Evolutionary conservation across 2,113 vertebrate genomes (phyloP).

Genomic region (Ciconia stormi): DNA sequence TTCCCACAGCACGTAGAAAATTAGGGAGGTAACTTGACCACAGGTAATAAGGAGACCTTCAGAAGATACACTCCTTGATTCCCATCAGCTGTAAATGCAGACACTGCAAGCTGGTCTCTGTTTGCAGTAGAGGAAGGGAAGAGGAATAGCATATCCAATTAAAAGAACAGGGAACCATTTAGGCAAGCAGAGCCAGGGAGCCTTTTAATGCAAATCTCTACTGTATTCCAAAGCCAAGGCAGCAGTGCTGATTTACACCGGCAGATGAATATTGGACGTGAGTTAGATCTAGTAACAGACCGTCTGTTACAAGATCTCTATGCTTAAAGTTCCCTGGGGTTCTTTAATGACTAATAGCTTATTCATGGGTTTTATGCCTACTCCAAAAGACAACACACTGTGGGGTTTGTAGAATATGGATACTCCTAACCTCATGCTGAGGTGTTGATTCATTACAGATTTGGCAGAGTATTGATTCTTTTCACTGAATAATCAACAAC

Average conservation of each 20-base stretch:
- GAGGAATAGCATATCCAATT: neutral
- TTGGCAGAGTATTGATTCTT: neutral
- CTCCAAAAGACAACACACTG: neutral
- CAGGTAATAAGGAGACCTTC: neutral
- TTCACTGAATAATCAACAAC: neutral
- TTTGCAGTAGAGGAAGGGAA: neutral
- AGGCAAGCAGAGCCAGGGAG: neutral
- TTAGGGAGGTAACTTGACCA: neutral
- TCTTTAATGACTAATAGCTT: slow-evolving; percentile 18
- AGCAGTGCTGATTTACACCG: neutral
- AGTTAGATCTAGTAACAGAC: neutral
- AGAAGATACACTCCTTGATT: neutral
- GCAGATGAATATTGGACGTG: neutral
- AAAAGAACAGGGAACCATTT: neutral
- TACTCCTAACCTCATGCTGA: neutral
- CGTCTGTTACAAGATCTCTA: neutral
- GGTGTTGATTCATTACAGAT: neutral
- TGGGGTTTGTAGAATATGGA: neutral
- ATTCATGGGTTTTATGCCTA: neutral
- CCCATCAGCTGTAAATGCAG: neutral
- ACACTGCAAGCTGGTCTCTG: neutral
- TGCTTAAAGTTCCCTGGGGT: neutral
- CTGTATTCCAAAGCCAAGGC: neutral
- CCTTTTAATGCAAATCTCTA: neutral
- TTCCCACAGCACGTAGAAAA: neutral